Base-by-base conservation (phyloP, 30 jellyfish, hydroid and myxozoan genomes). In the Cassiopea xamachana region DNA sequence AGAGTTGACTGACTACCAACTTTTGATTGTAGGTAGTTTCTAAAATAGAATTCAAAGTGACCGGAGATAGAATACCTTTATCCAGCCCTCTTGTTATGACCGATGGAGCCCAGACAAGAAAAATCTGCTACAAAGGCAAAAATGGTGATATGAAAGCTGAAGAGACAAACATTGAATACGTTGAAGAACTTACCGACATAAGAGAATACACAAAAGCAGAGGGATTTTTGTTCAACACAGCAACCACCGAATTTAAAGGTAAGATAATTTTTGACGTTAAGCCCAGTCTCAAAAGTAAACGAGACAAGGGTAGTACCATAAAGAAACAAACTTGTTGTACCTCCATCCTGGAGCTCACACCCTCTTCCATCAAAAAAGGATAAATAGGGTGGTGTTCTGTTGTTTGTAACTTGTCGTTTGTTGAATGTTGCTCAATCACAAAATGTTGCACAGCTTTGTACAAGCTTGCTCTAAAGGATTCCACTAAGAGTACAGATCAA, bases 161-260 rank as follows among this genome's bases (percentile, higher is more conserved):
- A 1, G 77, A 51, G 9, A 27, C 80, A 48, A 73, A 49, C 7
- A 51, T 69, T 27, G 79, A 70, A 69, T 69, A 19, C 75, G 77
- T 50, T 1, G 92, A 83, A 16, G 83, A 44, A 2, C 6, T 51
- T 1, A 69, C 85, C 47, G 92, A 83, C 60, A 27, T 49, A n/a
- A 68, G 84, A 59, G 48, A 80, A n/a, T 83, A 83, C 79, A 46
- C 92, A 48, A 49, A 58, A 27, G 58, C 92, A 5, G 83, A 83
- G 1, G 92, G 92, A 70, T 83, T 83, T 64, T 8, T 67, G 2
- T 83, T 83, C 92, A 83, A 72, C 55, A 71, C 80, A 14, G 80
- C 80, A 71, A 71, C 55, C 1, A 71, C 80, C 27, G 58, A 71
- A 71, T 71, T 71, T 16, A 71, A 71, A 27, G 80, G 80, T 71